A percentile compares a stretch with the other conserved stretches of the same genome.
phyloP scores from a whole-genome alignment of 2,113 vertebrate genomes.

The Planiliza haematocheilus region DNA sequence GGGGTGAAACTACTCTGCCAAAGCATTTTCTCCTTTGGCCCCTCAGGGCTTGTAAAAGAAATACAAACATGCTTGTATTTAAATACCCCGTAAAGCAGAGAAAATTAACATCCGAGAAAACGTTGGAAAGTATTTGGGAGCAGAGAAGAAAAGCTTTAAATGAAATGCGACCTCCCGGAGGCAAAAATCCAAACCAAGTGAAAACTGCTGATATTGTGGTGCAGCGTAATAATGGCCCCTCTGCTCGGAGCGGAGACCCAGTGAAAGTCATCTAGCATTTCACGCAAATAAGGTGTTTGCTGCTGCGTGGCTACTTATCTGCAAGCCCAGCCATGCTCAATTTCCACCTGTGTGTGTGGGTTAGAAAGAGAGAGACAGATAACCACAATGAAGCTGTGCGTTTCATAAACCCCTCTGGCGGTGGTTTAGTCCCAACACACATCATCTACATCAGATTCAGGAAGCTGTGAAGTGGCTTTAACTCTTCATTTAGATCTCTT shows the following conservation, averaged over 20 bases:
- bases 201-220: slow-evolving; percentile 22
- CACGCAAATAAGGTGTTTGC: slow-evolving; percentile 66
- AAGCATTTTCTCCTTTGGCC: slow-evolving; percentile 20
- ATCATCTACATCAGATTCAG: slow-evolving; percentile 1
- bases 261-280: slow-evolving; percentile 55
- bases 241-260: slow-evolving; percentile 25
- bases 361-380: not conserved
- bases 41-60: slow-evolving; percentile 17
- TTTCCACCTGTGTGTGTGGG: slow-evolving; percentile 47
- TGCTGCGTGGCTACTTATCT: slow-evolving; percentile 49
- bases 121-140: not conserved
- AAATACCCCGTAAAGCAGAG: slow-evolving; percentile 14
- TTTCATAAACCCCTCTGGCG: slow-evolving; percentile 30
- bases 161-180: slow-evolving; percentile 11
- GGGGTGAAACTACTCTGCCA: slow-evolving; percentile 15
- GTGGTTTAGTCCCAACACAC: not conserved
- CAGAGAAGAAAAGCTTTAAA: slow-evolving; percentile 19
- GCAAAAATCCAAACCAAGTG: slow-evolving; percentile 27
- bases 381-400: slow-evolving; percentile 25
- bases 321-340: slow-evolving; percentile 66
- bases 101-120: not conserved
- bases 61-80: slow-evolving; percentile 30
- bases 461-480: slow-evolving; percentile 30
- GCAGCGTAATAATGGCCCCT: slow-evolving; percentile 32
- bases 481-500: not conserved